phyloP scores from a whole-genome alignment of 2,888 invertebrate genomes.

The Elmis aenea region DNA sequence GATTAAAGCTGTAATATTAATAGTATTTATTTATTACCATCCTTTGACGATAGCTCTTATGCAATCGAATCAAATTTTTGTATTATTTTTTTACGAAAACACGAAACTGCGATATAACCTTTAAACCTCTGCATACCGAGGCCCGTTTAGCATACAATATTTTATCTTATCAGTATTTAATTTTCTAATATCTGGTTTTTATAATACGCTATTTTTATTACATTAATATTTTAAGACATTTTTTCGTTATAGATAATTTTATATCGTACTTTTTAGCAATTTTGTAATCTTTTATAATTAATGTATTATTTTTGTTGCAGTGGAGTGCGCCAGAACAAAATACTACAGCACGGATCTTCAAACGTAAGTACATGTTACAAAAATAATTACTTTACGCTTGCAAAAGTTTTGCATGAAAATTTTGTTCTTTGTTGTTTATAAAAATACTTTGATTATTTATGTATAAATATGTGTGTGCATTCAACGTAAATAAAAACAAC shows the following conservation, averaged over 20 bases:
- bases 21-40: no score
- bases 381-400: neutral
- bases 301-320: conserved; percentile 3
- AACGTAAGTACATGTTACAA: neutral
- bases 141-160: conserved; percentile 18
- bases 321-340: conserved; percentile 1
- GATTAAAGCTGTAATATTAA: no score
- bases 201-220: conserved; percentile 21
- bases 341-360: neutral
- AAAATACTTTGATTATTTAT: no score
- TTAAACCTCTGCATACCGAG: conserved; percentile 17
- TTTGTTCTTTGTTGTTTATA: no score
- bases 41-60: no score
- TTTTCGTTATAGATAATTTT: conserved; percentile 22
- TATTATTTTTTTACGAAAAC: no score
- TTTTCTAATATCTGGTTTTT: conserved; percentile 21
- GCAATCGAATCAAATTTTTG: no score
- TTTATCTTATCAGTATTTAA: conserved; percentile 24
- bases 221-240: conserved; percentile 23
- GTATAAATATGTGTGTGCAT: no score
- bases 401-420: no score
- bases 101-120: conserved; percentile 15
- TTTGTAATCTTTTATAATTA: conserved; percentile 7
- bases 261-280: conserved; percentile 13
- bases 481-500: no score